Conservation (phyloP, 2,113 vertebrate species). For the Phrynosoma platyrhinos region DNA sequence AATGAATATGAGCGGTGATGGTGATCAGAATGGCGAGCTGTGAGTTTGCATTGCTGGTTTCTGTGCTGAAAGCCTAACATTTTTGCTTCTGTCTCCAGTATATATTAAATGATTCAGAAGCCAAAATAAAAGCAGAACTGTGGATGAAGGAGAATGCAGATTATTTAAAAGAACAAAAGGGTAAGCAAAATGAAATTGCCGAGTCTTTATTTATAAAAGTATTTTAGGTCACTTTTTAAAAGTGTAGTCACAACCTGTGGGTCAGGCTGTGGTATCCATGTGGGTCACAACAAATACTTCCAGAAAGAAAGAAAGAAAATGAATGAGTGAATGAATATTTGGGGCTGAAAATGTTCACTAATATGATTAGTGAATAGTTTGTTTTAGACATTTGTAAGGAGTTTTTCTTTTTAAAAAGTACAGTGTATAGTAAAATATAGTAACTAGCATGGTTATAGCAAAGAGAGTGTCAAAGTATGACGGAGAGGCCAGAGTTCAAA, state of each 20-base stretch:
- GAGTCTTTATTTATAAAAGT: neutral
- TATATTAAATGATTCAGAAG: slow-evolving; percentile 90
- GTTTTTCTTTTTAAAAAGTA: too few relatives aligned
- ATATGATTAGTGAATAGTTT: neutral
- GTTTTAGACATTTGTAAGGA: too few relatives aligned
- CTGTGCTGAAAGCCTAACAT: slow-evolving; percentile 52
- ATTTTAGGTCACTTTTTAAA: neutral
- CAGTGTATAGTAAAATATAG: neutral
- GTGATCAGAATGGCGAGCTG: neutral
- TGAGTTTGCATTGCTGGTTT: slow-evolving; percentile 22
- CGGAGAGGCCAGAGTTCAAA: neutral
- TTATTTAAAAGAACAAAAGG: slow-evolving; percentile 94
- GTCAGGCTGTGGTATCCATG: too few relatives aligned
- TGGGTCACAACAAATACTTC: too few relatives aligned
- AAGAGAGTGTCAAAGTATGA: neutral
- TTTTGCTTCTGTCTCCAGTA: slow-evolving; percentile 81
- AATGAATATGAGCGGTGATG: neutral
- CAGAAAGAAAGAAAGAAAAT: too few relatives aligned
- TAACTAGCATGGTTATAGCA: neutral
- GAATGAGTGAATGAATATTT: too few relatives aligned
- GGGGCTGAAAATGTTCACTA: neutral
- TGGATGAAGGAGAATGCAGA: slow-evolving; percentile 97
- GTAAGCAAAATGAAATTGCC: slow-evolving; percentile 70
- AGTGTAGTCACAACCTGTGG: neutral
- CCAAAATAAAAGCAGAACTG: slow-evolving; percentile 92